Base-by-base conservation (phyloP, 1,140 invertebrate species). In the Leptinotarsa lineolata region DNA sequence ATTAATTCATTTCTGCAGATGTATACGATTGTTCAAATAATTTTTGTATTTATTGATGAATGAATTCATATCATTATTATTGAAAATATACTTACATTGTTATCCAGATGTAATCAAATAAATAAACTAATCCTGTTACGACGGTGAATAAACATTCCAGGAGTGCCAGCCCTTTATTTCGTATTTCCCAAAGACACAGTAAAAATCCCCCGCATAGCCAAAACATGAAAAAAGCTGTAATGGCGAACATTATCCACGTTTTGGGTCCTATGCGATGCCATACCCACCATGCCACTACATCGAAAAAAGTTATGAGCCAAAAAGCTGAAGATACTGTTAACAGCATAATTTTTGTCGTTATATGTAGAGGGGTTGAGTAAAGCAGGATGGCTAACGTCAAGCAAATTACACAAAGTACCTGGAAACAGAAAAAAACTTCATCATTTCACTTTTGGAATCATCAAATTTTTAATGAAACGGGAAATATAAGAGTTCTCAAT, bases 121-220 rank as follows among this genome's bases (percentile, higher is more conserved):
- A 18, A 46, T 18, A 68, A 20, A 3, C 4, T 3, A 45, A n/a
- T 18, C 11, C 66, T 13, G 66, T 68, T 15, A 68, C 13, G 45
- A 68, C 15, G 6, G n/a, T 68, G 30, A 48, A 3, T 16, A 44
- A 39, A 68, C 66, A 45, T 13, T n/a, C 20, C n/a, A 45, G 12
- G 20, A 68, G 4, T n/a, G n/a, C 5, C 16, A 68, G 30, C 45
- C n/a, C 15, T n/a, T 44, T n/a, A 18, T 20, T 20, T 6, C 4
- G 15, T 4, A 8, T 46, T 45, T 15, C 6, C 3, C 2, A 5
- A 13, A 46, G 30, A 22, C 20, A 48, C 45, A 68, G 1, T n/a
- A 46, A n/a, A 22, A 65, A 65, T 21, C 66, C 66, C n/a, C 16
- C 66, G 45, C 45, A 68, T 13, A 68, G 39, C 12, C 30, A 68